phyloP scores from a whole-genome alignment of 2,113 vertebrate species.

The Microcebus ravelobensis region DNA sequence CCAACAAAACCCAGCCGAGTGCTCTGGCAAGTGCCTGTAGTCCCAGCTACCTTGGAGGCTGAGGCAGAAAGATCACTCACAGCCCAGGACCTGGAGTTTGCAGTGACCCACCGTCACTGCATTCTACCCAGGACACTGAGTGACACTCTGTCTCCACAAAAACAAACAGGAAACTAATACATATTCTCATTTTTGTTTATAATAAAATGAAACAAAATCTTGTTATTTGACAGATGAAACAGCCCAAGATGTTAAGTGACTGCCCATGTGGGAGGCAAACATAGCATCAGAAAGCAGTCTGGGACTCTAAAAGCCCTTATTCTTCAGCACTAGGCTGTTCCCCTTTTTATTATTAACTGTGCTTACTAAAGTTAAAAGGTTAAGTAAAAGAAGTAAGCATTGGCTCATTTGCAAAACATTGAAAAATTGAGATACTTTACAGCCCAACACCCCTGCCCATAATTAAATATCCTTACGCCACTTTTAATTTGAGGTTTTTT shows the following conservation, averaged over 20 bases:
- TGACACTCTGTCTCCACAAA: too few species aligned
- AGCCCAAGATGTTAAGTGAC: slow-evolving; percentile 4
- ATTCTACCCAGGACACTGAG: too few species aligned
- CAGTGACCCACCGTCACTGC: too few species aligned
- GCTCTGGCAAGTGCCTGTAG: too few species aligned
- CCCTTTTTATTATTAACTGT: slow-evolving; percentile 38
- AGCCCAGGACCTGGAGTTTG: too few species aligned
- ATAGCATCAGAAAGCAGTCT: not conserved
- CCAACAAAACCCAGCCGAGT: too few species aligned
- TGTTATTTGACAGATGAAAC: slow-evolving; percentile 32
- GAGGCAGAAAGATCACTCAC: too few species aligned
- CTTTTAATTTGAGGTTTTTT: not conserved
- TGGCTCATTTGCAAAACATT: slow-evolving; percentile 31
- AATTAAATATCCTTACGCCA: slow-evolving; percentile 32
- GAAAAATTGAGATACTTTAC: not conserved
- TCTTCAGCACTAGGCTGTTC: not conserved
- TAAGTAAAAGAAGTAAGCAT: slow-evolving; percentile 42
- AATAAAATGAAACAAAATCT: slow-evolving; percentile 21
- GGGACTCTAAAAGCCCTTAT: not conserved
- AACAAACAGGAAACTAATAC: not conserved
- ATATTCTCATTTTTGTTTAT: slow-evolving; percentile 41
- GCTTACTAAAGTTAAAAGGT: slow-evolving; percentile 32
- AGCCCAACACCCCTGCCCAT: not conserved
- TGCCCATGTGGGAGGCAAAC: not conserved
- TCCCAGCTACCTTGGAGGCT: too few species aligned